phyloP scores from a whole-genome alignment of 2,797 vertebrate genomes.

The Hyperoplus lanceolatus region DNA sequence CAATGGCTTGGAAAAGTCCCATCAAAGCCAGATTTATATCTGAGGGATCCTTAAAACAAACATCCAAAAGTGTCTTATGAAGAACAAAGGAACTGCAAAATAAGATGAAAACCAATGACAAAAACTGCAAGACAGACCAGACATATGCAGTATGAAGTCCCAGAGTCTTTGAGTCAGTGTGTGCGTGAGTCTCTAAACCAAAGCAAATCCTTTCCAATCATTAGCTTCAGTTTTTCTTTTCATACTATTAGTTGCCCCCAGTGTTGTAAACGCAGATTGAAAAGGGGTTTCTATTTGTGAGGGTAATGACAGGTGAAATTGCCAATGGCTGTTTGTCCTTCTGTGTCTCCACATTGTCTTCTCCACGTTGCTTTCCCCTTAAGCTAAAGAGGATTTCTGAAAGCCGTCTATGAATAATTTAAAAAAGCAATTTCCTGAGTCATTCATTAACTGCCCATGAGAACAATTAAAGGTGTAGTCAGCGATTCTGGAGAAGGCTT shows the following conservation, averaged over 20 bases:
- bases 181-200: constrained; percentile 26
- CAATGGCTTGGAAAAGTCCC: constrained; percentile 36
- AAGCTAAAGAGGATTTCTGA: constrained; percentile 12
- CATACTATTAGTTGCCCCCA: constrained; percentile 21
- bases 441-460: constrained; percentile 46
- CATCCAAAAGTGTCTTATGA: constrained; percentile 46
- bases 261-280: constrained; percentile 63
- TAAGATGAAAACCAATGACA: constrained; percentile 43
- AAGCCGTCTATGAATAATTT: constrained; percentile 49
- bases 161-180: background rate
- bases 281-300: constrained; percentile 59
- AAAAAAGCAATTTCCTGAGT: constrained; percentile 16
- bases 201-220: constrained; percentile 52
- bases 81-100: constrained; percentile 49
- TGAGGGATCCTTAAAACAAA: constrained; percentile 41
- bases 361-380: constrained; percentile 21
- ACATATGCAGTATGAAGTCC: constrained; percentile 19
- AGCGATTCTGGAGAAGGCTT: no score
- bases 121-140: constrained; percentile 51
- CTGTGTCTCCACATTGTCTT: background rate
- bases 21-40: constrained; percentile 47
- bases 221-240: constrained; percentile 39
- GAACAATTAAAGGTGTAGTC: constrained; percentile 17
- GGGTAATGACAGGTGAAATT: constrained; percentile 79
- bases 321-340: constrained; percentile 23